phyloP scores from a whole-genome alignment of 2,888 invertebrate species.

The Lepeophtheirus nordmannii region DNA sequence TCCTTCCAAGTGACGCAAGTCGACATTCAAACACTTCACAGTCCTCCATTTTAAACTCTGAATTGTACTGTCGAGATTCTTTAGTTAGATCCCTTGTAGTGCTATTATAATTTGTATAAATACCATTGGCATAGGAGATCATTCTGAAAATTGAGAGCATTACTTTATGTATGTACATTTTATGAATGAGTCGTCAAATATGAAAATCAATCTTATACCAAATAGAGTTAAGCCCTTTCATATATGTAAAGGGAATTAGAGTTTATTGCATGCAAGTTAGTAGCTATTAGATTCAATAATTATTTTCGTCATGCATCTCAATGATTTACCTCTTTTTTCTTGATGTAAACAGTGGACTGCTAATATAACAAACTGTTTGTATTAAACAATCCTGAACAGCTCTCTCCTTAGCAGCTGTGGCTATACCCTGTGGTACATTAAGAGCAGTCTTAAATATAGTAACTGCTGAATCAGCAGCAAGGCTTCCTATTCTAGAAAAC shows the following conservation, averaged over 20 bases:
- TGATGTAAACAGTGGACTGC: background rate
- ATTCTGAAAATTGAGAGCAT: too few relatives aligned
- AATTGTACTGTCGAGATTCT: background rate
- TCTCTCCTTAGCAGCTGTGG: slow-evolving; percentile 12
- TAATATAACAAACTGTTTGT: slow-evolving; percentile 17
- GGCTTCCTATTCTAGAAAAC: slow-evolving; percentile 8
- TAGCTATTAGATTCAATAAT: too few relatives aligned
- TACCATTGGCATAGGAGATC: too few relatives aligned
- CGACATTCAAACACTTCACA: slow-evolving; percentile 14
- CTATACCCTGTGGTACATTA: slow-evolving; percentile 7
- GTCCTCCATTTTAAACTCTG: slow-evolving; percentile 10
- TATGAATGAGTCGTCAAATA: too few relatives aligned
- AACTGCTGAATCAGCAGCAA: slow-evolving; percentile 9
- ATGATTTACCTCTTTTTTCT: background rate
- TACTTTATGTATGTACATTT: too few relatives aligned
- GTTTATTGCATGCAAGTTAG: too few relatives aligned
- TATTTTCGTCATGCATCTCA: too few relatives aligned
- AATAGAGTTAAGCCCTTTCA: too few relatives aligned
- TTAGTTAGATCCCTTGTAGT: too few relatives aligned
- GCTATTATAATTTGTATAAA: too few relatives aligned
- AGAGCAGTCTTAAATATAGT: background rate
- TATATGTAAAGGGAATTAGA: too few relatives aligned
- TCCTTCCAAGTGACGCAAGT: slow-evolving; percentile 3
- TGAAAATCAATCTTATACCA: too few relatives aligned
- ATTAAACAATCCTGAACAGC: slow-evolving; percentile 5